Evolutionary conservation across 2,888 invertebrate species (phyloP), one percentile per base, ranked within the genome.

Genomic region (Zygogramma bicolorata): DNA sequence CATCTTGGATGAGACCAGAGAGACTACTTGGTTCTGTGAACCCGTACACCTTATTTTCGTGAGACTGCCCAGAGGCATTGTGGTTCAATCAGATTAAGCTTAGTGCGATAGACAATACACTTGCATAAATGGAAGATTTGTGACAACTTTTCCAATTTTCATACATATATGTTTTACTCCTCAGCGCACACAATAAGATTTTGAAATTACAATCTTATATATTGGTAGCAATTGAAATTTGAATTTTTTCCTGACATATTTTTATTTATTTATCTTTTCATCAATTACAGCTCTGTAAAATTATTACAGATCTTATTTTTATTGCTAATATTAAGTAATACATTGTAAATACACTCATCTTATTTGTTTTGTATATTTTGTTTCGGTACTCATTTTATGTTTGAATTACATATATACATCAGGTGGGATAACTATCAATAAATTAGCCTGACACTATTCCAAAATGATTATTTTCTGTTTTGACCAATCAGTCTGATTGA

Each of bases 1-100:
- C 80, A 80, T 79, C 81, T 82, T 83, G 84, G 85, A 84, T 81
- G 83, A 85, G 81, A 85, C 84, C 79, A 83, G 79, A 84, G 81
- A 82, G 85, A 85, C 85, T 83, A 82, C 81, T 84, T 80, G 86
- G 86, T 86, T 86, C 86, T 82, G 85, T 86, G 86, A 86, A 86
- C 85, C 85, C 76, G 74, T 77, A 77, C 82, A 81, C 79, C 81
- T 76, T 78, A 46, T 77, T 78, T 61, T 80, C 75, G 79, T 74
- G 79, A 83, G 82, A 84, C 82, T 83, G 82, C 81, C 80, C 80
- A 79, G 81, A 81, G 79, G 81, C 79, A 81, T 80, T 82, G 42
- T 49, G 81, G 79, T 79, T 69, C 46, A 63, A 76, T 78, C 78
- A 79, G 78, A 79, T 77, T 77, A 80, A 80, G 81, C 77, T 80